Base-by-base conservation (phyloP, 2,888 invertebrate genomes). In the Drosophila anomalata region DNA sequence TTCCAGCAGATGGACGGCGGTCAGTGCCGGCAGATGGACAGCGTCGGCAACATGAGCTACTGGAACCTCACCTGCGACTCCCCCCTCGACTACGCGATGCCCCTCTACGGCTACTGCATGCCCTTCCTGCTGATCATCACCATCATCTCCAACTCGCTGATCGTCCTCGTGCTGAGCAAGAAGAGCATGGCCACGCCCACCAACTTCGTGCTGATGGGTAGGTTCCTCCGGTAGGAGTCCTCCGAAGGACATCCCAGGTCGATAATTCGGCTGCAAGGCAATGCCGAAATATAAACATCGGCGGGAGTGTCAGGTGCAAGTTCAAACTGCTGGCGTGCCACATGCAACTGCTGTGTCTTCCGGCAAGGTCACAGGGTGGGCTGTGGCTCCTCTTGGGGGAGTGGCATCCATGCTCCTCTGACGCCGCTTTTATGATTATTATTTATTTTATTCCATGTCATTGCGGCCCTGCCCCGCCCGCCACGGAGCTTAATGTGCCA, bases 171-270 rank as follows among this genome's bases (percentile, higher is more conserved):
- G 0, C 93, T 98, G 33, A 95, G 97, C 63, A 96, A 97, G 78
- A 94, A 96, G 36, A 97, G 98, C 91, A 98, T 98, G 98, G 90
- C 91, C 41, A 96, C 97, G 0, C 97, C 98, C 0, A 98, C 98
- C 5, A 98, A 98, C 92, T 94, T 96, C n/a, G 96, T 98, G 0
- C 94, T 98, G 2, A 95, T 97, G 94, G 96, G 92, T 92, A 75
- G 91, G 92, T 42, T 29, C 29, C 29, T 29, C 8, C 29, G 29
- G n/a, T n/a, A n/a, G n/a, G n/a, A n/a, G n/a, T 29, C 29, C 29
- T 29, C 8, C 29, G 29, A 29, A 29, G 29, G 29, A 29, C 29
- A 2, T 9, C 9, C 29, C 29, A 9, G 29, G 9, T 29, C 29
- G 2, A 29, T 29, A 29, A 2, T n/a, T 36, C 22, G 3, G 7